Evolutionary conservation across 64 coral and sea anemone species (phyloP), one percentile per base, ranked within the genome.

Genomic region (Trachythela sp.): DNA sequence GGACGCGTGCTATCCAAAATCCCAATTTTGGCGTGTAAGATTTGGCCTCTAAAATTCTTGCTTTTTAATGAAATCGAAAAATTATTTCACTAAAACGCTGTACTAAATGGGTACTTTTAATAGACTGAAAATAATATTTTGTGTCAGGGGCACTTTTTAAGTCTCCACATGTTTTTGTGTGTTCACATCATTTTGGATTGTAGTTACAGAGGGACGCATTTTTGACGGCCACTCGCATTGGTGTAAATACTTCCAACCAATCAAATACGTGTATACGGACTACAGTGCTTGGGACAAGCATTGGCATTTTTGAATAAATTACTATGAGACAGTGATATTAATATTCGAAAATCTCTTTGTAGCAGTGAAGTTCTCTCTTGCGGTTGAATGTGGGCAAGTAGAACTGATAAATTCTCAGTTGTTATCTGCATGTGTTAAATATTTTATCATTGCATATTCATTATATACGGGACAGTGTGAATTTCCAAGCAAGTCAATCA

Each of bases 331-430:
- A 45, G 11, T 6, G 15, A 26, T 64, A 64, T n/a, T 20, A 64
- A 18, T 64, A 59, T 59, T 22, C 3, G 24, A 4, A 4, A 59
- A 59, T 59, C 20, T 64, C 56, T 64, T 64, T 20, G 56, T 6
- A 26, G 56, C 0, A 20, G 56, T 64, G 15, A 64, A 64, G 56
- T 64, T 64, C 20, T 64, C 56, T n/a, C 56, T 64, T 64, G 56
- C 17, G 56, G 56, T 64, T 64, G 56, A 20, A 64, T 64, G 20
- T 64, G 56, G 56, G 56, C 56, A 64, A 64, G 26, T 64, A 64
- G 22, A 64, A 64, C 56, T 64, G 56, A n/a, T 64, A 64, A 64
- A 64, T 64, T 64, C 56, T 64, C 56, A 64, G 15, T 64, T 64
- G 56, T 64, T 64, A 64, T 64, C 56, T 64, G 26, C 20, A 64